Evolutionary conservation across 1,140 invertebrate species (phyloP), one percentile per base, ranked within the genome.

Genomic region (Drosophila bifasciata): DNA sequence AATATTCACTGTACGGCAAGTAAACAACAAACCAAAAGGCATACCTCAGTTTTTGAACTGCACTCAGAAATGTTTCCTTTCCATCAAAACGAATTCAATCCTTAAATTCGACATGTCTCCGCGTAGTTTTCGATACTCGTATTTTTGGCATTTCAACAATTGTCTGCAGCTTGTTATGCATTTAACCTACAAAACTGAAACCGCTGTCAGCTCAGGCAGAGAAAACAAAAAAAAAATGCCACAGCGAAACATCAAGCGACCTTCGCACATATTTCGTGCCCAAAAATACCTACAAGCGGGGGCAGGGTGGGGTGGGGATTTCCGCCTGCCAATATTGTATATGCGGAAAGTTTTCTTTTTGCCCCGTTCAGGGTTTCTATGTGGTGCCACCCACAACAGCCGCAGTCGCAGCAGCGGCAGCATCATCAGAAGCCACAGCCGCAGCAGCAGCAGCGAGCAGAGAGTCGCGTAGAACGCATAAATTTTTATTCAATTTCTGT

Each of bases 401-500:
- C 41, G 41, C 40, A 36, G 19, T 57, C 36, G 32, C 36, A 23
- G 39, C 17, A 4, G 9, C 5, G 5, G 8, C 25, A 8, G n/a
- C 5, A n/a, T 17, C 13, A 16, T 19, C 41, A 23, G 25, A 6
- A 23, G 52, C 15, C 17, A 19, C 16, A 46, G 68, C 23, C 28
- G 21, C 39, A 25, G 19, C 43, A 6, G 32, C 36, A 23, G 39
- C 36, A 17, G 8, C 9, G 5, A 36, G 4, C 32, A 36, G 11
- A 0, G 32, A 36, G 64, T 32, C 57, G 57, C 53, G 60, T 32
- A 57, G 60, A 74, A 80, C 83, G 59, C 71, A 89, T 78, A 88
- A 83, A 86, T 86, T 86, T 86, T 79, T 83, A 86, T 86, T 86
- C 79, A 86, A 86, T 86, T 88, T 86, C 70, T 88, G 83, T 86